A percentile compares a stretch with the other conserved stretches of the same genome.
Evolutionary conservation across 1,140 invertebrate species (phyloP).

Genomic region (Lineus longissimus): DNA sequence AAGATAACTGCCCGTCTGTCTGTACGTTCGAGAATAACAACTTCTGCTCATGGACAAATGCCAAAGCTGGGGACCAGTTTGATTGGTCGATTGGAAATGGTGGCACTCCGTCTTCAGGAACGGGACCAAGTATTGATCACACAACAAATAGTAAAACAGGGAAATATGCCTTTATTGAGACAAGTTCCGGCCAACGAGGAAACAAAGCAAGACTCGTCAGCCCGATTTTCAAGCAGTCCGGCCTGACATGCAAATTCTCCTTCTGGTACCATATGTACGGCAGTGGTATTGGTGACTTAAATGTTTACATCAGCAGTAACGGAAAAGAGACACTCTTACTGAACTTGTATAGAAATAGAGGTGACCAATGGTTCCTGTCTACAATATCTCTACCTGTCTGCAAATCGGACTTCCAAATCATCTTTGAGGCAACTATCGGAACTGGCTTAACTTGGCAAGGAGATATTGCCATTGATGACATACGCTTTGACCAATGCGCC

Average conservation of each 20-base stretch:
- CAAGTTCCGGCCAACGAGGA: slow-evolving; percentile 16
- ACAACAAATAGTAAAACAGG: slow-evolving; percentile 25
- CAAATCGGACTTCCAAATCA: slow-evolving; percentile 23
- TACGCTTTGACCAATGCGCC: slow-evolving; percentile 24
- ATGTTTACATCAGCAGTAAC: slow-evolving; percentile 29
- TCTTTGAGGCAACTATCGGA: slow-evolving; percentile 22
- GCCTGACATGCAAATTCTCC: slow-evolving; percentile 27
- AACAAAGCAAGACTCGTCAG: slow-evolving; percentile 25
- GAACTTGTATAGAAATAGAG: neutral
- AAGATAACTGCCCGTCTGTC: slow-evolving; percentile 7
- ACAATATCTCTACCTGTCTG: slow-evolving; percentile 29
- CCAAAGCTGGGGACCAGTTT: slow-evolving; percentile 16
- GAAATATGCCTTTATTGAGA: slow-evolving; percentile 32
- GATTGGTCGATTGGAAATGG: slow-evolving; percentile 30
- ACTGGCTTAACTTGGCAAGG: slow-evolving; percentile 25
- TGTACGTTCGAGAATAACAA: slow-evolving; percentile 8
- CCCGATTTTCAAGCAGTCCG: slow-evolving; percentile 23
- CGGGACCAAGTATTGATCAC: slow-evolving; percentile 28
- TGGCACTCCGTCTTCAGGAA: slow-evolving; percentile 13
- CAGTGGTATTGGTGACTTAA: slow-evolving; percentile 15
- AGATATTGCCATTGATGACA: slow-evolving; percentile 40
- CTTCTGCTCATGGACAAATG: slow-evolving; percentile 12
- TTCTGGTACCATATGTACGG: slow-evolving; percentile 22
- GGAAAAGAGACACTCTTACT: slow-evolving; percentile 14
- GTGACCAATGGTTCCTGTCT: slow-evolving; percentile 23